Evolutionary conservation across 2,888 invertebrate genomes (phyloP).

Genomic region (Ormyrus pomaceus): DNA sequence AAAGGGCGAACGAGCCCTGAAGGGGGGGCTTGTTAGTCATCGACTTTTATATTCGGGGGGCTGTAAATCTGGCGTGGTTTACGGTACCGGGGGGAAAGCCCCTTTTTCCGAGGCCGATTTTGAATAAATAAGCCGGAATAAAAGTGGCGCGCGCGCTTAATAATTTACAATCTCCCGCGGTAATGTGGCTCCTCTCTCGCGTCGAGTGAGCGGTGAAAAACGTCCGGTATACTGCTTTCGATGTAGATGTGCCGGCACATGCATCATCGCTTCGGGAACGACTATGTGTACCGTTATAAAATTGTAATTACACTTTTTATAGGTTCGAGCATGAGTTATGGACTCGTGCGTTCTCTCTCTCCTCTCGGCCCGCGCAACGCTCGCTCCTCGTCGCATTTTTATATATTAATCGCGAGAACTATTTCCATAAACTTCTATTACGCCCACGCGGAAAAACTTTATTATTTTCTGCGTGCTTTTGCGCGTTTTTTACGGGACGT

Average conservation of each 20-base stretch:
- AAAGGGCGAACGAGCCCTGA: slow-evolving; percentile 5
- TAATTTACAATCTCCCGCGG: slow-evolving; percentile 6
- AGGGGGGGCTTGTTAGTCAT: slow-evolving; percentile 50
- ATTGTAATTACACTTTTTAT: slow-evolving; percentile 52
- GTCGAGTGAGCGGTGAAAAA: slow-evolving; percentile 7
- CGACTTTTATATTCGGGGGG: slow-evolving; percentile 53
- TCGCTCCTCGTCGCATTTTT: slow-evolving; percentile 26
- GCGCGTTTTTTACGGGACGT: too few species aligned
- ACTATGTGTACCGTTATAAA: slow-evolving; percentile 49
- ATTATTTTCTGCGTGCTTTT: neutral
- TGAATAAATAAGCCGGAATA: neutral
- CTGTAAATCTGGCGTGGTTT: slow-evolving; percentile 47
- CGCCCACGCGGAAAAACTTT: neutral
- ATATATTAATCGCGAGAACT: slow-evolving; percentile 19
- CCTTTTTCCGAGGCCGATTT: neutral
- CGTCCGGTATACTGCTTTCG: slow-evolving; percentile 1
- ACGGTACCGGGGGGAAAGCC: neutral
- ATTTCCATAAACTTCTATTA: slow-evolving; percentile 13
- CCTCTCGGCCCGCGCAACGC: neutral
- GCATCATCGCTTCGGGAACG: slow-evolving; percentile 32
- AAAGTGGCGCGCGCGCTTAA: neutral
- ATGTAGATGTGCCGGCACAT: slow-evolving; percentile 11
- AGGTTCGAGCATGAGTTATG: slow-evolving; percentile 38
- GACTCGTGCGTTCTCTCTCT: slow-evolving; percentile 30
- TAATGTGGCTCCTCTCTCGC: neutral